Conservation (phyloP, 1,140 invertebrate species). For the Cydia fagiglandana region DNA sequence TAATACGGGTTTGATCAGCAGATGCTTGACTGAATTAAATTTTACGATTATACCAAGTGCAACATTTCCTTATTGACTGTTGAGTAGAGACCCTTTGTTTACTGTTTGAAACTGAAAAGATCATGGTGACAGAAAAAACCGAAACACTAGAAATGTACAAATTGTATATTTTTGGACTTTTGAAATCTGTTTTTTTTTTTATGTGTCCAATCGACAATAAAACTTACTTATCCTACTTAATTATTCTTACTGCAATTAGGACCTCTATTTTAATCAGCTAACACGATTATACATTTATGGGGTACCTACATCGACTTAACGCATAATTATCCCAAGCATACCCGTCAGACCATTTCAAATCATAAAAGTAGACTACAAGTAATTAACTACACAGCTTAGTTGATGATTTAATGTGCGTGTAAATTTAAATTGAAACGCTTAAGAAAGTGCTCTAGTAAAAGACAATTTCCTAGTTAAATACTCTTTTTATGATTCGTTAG, state of each 20-base stretch:
- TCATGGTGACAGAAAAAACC: no score
- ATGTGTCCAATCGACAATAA: no score
- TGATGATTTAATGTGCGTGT: constrained; percentile 16
- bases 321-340: not conserved
- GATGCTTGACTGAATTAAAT: not conserved
- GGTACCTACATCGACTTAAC: not conserved
- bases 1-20: not conserved
- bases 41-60: not conserved
- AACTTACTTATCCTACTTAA: not conserved
- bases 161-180: no score
- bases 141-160: no score
- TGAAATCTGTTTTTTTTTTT: no score
- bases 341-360: constrained; percentile 15
- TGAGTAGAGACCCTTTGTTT: no score
- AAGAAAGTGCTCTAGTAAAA: constrained; percentile 26
- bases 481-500: not conserved
- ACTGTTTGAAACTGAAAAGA: no score
- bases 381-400: constrained; percentile 26
- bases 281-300: not conserved
- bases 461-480: constrained; percentile 22
- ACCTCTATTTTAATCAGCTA: not conserved
- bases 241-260: not conserved
- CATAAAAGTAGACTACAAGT: constrained; percentile 4
- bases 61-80: not conserved
- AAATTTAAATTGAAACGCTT: constrained; percentile 20